Evolutionary conservation across 2,888 invertebrate species (phyloP), one percentile per base, ranked within the genome.

Genomic region (Drosophila putrida): DNA sequence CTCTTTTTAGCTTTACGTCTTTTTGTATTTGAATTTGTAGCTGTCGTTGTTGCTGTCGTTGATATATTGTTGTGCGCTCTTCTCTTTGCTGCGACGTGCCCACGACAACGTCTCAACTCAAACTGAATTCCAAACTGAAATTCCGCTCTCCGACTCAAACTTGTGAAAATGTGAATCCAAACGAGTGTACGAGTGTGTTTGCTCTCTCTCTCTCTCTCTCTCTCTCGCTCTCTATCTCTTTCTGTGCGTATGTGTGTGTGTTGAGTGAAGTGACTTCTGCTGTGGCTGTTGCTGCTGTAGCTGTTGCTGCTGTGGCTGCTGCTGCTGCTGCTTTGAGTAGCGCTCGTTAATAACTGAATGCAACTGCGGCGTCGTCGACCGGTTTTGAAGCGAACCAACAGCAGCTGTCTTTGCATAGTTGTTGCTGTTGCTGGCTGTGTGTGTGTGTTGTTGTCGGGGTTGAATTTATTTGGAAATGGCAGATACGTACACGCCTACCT

Each of bases 281-380:
- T 78, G 82, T 58, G 72, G 82, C 70, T 75, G 76, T 41, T 71
- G 79, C 66, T 65, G 79, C 65, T 73, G 41, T 57, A 78, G 65
- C 49, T 64, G 41, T 54, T 83, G 65, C 49, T 64, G 66, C 61
- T 67, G 71, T 39, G 55, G 69, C 63, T 79, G 69, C 51, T 65
- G 74, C 43, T 59, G 76, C 64, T 66, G 62, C 43, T 72, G 82
- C 80, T 82, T 88, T 78, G 89, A 91, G 90, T 91, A 87, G 90
- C 80, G 89, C 85, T 91, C 82, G 85, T 88, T 90, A 91, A 90
- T 91, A 91, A 91, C 91, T 90, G 90, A 85, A 84, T 90, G 87
- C 90, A 90, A 87, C 90, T 79, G 88, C 79, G 80, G 86, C 82
- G 79, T 84, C 80, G 89, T 54, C 89, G 90, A 90, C 91, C 91